Evolutionary conservation across 2,113 vertebrate species (phyloP).

Genomic region (Rhynchomys soricoides): DNA sequence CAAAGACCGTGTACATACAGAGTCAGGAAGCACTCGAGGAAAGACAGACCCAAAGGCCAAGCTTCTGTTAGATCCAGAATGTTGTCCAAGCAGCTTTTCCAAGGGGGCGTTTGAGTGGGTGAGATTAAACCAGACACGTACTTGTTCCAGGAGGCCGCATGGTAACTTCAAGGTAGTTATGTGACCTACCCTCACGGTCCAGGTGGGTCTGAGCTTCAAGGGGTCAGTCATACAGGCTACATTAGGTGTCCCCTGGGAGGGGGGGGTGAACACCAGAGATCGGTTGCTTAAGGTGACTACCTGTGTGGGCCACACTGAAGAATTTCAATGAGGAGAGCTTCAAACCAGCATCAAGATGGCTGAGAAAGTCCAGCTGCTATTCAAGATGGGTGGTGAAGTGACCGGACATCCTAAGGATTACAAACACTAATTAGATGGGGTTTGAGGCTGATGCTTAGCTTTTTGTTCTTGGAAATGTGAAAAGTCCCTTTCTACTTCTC

Average conservation of each 20-base stretch:
- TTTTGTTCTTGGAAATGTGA: conserved; percentile 34
- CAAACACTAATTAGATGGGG: not conserved
- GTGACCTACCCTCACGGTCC: not conserved
- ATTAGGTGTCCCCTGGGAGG: not conserved
- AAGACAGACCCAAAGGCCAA: not conserved
- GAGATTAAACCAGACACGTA: not conserved
- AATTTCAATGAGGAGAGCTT: not conserved
- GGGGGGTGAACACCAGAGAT: not conserved
- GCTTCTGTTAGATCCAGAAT: not conserved
- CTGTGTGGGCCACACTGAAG: not conserved
- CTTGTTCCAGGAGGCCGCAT: not conserved
- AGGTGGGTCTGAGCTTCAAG: not conserved
- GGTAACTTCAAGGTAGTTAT: not conserved
- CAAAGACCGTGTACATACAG: not conserved
- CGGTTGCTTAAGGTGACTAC: not conserved
- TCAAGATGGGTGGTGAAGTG: not conserved
- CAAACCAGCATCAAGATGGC: not conserved
- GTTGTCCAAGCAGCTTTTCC: not conserved
- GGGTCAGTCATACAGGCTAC: not conserved
- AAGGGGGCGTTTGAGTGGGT: not conserved
- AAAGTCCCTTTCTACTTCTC: not conserved
- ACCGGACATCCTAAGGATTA: too few relatives aligned
- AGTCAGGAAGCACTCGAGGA: not conserved
- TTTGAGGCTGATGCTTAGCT: not conserved
- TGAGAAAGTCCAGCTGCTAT: not conserved